These are phyloP conservation scores for Alosa alosa DNA, from an alignment of 2,113 vertebrate genomes.

Conservation along the genomic window DNA sequence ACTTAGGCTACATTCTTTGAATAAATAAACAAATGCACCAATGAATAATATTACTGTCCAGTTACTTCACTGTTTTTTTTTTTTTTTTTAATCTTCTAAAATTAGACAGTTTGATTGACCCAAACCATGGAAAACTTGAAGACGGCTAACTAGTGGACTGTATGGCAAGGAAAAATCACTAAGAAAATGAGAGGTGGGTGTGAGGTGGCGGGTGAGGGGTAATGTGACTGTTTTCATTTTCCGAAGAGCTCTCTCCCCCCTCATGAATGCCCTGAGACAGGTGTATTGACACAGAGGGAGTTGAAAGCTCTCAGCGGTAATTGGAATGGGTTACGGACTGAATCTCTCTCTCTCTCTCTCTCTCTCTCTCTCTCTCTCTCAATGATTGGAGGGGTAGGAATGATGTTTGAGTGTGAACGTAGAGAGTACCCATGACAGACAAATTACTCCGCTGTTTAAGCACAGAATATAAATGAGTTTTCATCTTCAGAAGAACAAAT, in stretches of 20 bases:
- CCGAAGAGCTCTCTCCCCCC: constrained; percentile 49
- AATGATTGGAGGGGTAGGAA: not conserved
- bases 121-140: not conserved
- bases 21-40: not conserved
- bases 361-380: not conserved
- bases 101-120: not conserved
- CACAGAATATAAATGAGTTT: not conserved
- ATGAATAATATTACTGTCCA: not conserved
- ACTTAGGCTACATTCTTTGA: not conserved
- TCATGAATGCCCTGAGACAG: constrained; percentile 39
- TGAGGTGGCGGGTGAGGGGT: not conserved
- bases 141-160: not conserved
- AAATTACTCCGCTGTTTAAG: not conserved
- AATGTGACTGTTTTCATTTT: constrained; percentile 61
- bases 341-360: constrained; percentile 23
- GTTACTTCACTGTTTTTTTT: not conserved
- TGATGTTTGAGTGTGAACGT: not conserved
- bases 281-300: constrained; percentile 56
- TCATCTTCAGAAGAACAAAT: not conserved
- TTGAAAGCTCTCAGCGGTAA: constrained; percentile 65
- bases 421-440: not conserved
- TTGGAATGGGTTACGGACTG: constrained; percentile 43
- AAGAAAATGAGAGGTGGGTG: not conserved
- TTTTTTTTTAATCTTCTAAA: not conserved
- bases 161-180: not conserved